Evolutionary conservation across 2,113 vertebrate genomes (phyloP).

Genomic region (Solea solea): DNA sequence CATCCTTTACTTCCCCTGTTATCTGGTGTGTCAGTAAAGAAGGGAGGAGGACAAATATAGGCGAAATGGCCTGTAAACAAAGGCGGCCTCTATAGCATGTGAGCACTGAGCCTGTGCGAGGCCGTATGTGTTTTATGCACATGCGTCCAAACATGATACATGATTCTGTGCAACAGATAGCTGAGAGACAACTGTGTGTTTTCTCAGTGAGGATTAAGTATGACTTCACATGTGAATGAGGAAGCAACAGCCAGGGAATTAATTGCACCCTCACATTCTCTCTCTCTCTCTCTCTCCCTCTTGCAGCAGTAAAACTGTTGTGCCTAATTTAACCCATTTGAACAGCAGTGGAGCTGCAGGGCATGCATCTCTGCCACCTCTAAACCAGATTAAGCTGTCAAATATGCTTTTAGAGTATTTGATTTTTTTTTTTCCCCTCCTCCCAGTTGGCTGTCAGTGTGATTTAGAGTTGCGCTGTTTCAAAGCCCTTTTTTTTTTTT

Average conservation of each 20-base stretch:
- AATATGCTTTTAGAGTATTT: constrained; percentile 55
- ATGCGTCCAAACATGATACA: neutral
- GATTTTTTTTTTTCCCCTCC: neutral
- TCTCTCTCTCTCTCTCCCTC: constrained; percentile 21
- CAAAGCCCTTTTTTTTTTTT: constrained; percentile 15
- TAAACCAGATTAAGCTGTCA: constrained; percentile 67
- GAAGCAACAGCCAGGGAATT: constrained; percentile 38
- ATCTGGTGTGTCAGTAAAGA: constrained; percentile 13
- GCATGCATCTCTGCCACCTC: constrained; percentile 59
- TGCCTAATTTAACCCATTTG: constrained; percentile 60
- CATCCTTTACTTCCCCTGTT: constrained; percentile 13
- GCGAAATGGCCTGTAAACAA: constrained; percentile 15
- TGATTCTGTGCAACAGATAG: neutral
- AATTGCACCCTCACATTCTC: constrained; percentile 1
- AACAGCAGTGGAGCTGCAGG: constrained; percentile 47
- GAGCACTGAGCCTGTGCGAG: neutral
- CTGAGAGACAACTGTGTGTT: constrained; percentile 1
- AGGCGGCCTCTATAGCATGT: neutral
- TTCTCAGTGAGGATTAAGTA: constrained; percentile 25
- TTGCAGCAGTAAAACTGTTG: constrained; percentile 47
- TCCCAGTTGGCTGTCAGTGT: constrained; percentile 7
- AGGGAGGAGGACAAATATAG: constrained; percentile 8
- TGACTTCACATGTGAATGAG: constrained; percentile 16
- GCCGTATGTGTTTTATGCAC: neutral
- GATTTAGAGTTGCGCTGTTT: constrained; percentile 49